phyloP scores from a whole-genome alignment of 2,797 vertebrate genomes.

The Girardinus metallicus region DNA sequence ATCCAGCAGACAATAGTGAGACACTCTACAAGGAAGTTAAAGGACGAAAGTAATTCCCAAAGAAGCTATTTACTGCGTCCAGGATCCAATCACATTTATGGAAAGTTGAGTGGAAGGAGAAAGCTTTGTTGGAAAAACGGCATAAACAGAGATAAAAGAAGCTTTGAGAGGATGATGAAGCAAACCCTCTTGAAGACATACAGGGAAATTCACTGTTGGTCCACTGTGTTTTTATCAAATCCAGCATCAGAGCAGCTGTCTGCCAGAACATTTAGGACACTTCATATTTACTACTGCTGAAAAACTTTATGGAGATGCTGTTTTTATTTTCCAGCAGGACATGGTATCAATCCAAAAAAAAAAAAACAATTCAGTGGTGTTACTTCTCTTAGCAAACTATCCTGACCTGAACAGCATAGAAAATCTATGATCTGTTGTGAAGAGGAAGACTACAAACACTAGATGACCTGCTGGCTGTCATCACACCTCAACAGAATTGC shows the following conservation, averaged over 20 bases:
- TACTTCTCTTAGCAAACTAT: background rate
- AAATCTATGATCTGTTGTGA: background rate
- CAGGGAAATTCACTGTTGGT: background rate
- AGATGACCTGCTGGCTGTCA: constrained; percentile 1
- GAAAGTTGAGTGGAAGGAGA: too few species aligned
- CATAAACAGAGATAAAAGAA: background rate
- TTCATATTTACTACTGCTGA: background rate
- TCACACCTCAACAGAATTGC: background rate
- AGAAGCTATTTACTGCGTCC: background rate
- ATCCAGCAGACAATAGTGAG: background rate
- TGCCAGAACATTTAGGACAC: background rate
- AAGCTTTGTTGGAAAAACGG: background rate
- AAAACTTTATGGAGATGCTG: background rate
- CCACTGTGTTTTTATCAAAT: background rate
- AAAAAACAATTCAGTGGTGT: background rate
- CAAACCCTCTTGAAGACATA: background rate
- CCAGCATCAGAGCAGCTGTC: background rate
- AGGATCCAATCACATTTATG: background rate
- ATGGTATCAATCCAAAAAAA: background rate
- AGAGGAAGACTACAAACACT: background rate
- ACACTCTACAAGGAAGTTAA: background rate
- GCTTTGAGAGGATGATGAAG: background rate
- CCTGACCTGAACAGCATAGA: background rate
- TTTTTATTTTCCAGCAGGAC: background rate
- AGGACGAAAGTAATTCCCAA: background rate